Conservation (phyloP, 1,140 invertebrate genomes). For the Pogonognathellus flavescens region DNA sequence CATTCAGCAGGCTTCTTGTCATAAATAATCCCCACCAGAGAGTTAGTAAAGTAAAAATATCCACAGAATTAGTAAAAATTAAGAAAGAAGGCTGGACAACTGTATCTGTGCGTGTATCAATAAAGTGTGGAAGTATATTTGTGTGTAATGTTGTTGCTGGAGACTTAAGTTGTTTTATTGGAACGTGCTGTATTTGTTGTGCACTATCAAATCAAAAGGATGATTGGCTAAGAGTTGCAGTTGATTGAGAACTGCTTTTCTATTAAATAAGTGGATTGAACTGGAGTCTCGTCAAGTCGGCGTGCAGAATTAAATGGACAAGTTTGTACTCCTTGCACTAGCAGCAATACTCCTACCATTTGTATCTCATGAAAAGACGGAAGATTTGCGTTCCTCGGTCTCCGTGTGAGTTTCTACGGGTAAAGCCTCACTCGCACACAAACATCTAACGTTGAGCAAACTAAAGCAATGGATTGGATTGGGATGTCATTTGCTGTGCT, state of each 20-base stretch:
- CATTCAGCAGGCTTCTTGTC: conserved; percentile 4
- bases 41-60: background rate
- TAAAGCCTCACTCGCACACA: background rate
- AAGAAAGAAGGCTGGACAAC: background rate
- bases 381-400: conserved; percentile 1
- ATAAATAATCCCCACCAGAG: background rate
- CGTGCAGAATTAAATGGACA: conserved; percentile 36
- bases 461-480: conserved; percentile 50
- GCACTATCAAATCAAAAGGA: conserved; percentile 8
- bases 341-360: no score
- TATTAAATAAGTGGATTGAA: conserved; percentile 49
- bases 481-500: conserved; percentile 57
- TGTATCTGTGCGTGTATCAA: no score
- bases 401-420: background rate
- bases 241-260: conserved; percentile 42
- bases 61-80: background rate
- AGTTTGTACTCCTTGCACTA: background rate
- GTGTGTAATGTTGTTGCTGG: background rate
- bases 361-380: conserved; percentile 27
- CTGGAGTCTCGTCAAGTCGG: conserved; percentile 37
- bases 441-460: conserved; percentile 12
- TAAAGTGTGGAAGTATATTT: background rate
- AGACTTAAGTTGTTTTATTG: conserved; percentile 8
- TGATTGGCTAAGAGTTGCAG: conserved; percentile 29
- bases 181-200: conserved; percentile 18